Base-by-base conservation (phyloP, 2,888 invertebrate genomes). In the Xestia rhomboidea region DNA sequence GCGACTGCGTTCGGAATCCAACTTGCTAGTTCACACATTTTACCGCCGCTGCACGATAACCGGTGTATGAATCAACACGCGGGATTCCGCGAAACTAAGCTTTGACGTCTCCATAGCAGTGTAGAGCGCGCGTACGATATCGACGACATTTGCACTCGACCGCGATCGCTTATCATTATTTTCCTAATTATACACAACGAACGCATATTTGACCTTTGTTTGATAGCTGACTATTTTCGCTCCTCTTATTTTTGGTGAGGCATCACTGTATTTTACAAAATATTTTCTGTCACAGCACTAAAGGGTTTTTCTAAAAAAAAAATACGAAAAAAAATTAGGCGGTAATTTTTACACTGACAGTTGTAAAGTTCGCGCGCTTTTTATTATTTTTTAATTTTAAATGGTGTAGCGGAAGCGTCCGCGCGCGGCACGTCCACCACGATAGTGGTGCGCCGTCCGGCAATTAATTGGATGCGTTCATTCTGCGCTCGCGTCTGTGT, bases 1-100 rank as follows among this genome's bases (percentile, higher is more conserved):
- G 95, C 95, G 79, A 95, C 95, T 89, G 94, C 96, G 95, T 92
- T 93, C 94, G 97, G 97, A 91, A 96, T 94, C 96, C 96, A 96
- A 96, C 96, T 96, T 93, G 94, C 93, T 90, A 94, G 93, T 91
- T 95, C 95, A 91, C 95, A 95, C 94, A 95, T 95, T 88, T 87
- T 93, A 92, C 89, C 90, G 85, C 89, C 91, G 90, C 90, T 91
- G 87, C 91, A 89, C 93, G 96, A 96, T 95, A 96, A 96, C 96
- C 96, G 95, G 95, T 95, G 94, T 94, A 93, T 96, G 96, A 96
- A 89, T 96, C 96, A 96, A 93, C 95, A 90, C 91, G 89, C 90
- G 91, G 92, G 91, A 93, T 96, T 95, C 96, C 95, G 92, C 95
- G 96, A 95, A 95, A 92, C 93, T 93, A 89, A 87, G 88, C 93